Percentiles rank a stretch among this genome's conserved stretches.
Evolutionary conservation across 2,888 invertebrate genomes (phyloP).

Genomic region (Muscina levida): DNA sequence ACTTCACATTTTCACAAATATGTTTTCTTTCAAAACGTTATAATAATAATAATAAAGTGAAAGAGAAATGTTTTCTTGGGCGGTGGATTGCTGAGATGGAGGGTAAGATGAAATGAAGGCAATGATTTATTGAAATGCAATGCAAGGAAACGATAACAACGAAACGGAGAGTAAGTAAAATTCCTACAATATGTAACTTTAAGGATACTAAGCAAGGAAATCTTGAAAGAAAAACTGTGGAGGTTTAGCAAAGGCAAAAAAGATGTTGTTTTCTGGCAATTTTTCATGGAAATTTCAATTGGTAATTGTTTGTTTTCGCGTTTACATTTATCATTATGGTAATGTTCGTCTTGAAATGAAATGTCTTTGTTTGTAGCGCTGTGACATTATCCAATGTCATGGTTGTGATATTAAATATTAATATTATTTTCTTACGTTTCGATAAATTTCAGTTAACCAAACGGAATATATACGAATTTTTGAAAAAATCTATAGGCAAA

Average conservation of each 20-base stretch:
- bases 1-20: conserved; percentile 42
- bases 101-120: neutral
- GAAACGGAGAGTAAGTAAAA: neutral
- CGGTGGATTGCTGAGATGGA: neutral
- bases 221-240: neutral
- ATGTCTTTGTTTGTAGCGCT: conserved; percentile 19
- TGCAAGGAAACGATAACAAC: neutral
- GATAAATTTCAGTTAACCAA: conserved; percentile 17
- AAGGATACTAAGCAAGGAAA: neutral
- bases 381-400: conserved; percentile 7
- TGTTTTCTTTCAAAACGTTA: conserved; percentile 54
- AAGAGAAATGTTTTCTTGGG: neutral
- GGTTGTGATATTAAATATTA: conserved; percentile 6
- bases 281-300: neutral
- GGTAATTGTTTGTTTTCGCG: conserved; percentile 11
- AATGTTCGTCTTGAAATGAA: neutral
- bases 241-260: neutral
- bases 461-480: conserved; percentile 13
- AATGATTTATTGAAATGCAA: conserved; percentile 47
- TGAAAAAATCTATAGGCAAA: neutral
- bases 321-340: neutral
- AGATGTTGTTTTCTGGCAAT: too few species aligned
- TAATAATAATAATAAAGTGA: conserved; percentile 18
- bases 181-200: neutral
- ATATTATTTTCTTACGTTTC: neutral